Conservation (phyloP, 2,888 invertebrate genomes). For the Orchesella flavescens region DNA sequence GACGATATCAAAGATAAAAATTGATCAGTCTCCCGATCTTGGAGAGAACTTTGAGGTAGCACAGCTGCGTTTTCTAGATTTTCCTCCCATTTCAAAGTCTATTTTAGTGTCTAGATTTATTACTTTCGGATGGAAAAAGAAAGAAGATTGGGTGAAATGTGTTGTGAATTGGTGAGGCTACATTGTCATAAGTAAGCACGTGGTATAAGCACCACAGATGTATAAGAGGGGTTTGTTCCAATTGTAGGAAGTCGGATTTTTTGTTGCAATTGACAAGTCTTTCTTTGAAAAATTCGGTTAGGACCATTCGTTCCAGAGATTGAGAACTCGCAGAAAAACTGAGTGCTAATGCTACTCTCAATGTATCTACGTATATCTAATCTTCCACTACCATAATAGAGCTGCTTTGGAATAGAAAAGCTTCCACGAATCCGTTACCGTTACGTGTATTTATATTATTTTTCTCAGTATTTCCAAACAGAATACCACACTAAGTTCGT, state of each 20-base stretch:
- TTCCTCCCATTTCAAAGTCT: slow-evolving; percentile 6
- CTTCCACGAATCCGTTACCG: neutral
- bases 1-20: slow-evolving; percentile 5
- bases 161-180: neutral
- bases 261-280: slow-evolving; percentile 11
- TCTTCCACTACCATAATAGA: slow-evolving; percentile 21
- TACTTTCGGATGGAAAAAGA: slow-evolving; percentile 22
- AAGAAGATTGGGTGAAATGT: slow-evolving; percentile 9
- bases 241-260: neutral
- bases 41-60: neutral
- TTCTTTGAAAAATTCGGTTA: neutral
- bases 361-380: slow-evolving; percentile 31
- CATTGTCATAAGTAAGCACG: neutral
- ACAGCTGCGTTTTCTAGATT: slow-evolving; percentile 8
- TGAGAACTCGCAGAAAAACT: neutral
- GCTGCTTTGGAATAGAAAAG: neutral
- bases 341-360: neutral
- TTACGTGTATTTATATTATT: no score
- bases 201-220: no score
- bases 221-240: neutral
- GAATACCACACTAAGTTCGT: no score
- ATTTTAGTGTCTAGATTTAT: slow-evolving; percentile 38
- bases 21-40: slow-evolving; percentile 9
- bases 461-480: no score
- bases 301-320: neutral